These are phyloP conservation scores for Vireo griseus DNA, from an alignment of 2,797 vertebrate species.

Conservation along the genomic window DNA sequence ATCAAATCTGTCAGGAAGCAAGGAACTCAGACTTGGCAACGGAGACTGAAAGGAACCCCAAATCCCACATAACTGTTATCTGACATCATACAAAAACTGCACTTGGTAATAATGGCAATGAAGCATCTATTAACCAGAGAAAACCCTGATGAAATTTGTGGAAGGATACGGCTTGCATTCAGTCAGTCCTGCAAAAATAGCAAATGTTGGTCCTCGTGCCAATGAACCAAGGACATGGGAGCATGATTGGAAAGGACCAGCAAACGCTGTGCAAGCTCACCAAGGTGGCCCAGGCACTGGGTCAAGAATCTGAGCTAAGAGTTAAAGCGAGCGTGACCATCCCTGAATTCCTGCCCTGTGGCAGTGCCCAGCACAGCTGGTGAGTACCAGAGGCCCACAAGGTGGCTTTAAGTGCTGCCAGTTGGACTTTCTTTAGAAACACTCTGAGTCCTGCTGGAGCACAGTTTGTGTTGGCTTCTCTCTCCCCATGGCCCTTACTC, in stretches of 20 bases:
- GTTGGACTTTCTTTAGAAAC: background rate
- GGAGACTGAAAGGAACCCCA: background rate
- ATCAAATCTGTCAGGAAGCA: background rate
- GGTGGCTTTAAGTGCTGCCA: background rate
- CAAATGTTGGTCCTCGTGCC: background rate
- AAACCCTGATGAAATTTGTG: background rate
- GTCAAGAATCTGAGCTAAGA: background rate
- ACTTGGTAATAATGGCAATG: background rate
- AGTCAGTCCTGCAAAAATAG: background rate
- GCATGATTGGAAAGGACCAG: background rate
- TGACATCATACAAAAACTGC: background rate
- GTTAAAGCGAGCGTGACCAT: background rate
- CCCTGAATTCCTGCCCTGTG: background rate
- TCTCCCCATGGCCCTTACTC: background rate
- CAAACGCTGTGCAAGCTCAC: background rate
- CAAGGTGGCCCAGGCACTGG: background rate
- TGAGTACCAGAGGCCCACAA: background rate
- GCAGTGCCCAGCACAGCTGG: background rate
- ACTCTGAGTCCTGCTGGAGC: background rate
- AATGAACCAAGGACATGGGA: accelerated
- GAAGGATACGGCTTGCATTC: background rate
- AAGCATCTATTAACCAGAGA: background rate
- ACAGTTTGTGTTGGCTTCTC: background rate
- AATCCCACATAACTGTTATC: background rate
- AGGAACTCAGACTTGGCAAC: background rate